Percentiles rank a stretch among this genome's conserved stretches.
Conservation (phyloP, 2,113 vertebrate genomes). For the Perca schrenkii region DNA sequence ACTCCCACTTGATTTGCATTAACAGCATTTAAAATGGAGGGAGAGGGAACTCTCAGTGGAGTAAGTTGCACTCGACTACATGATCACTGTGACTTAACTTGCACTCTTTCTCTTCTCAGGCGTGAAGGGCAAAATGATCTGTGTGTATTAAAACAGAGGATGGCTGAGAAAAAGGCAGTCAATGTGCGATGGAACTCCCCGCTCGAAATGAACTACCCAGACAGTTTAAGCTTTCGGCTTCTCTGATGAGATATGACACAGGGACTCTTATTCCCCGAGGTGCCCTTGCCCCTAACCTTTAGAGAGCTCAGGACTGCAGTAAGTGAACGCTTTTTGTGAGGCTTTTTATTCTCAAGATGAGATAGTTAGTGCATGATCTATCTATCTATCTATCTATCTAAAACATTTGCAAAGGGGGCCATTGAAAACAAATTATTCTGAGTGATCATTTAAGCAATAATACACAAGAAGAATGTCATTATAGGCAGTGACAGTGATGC, state of each 20-base stretch:
- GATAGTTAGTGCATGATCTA: neutral
- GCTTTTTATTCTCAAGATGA: constrained; percentile 3
- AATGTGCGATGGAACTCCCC: constrained; percentile 26
- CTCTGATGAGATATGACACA: constrained; percentile 48
- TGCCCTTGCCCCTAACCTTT: constrained; percentile 38
- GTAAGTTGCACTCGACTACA: constrained; percentile 54
- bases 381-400: too few relatives aligned
- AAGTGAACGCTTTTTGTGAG: constrained; percentile 2
- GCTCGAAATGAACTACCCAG: constrained; percentile 45
- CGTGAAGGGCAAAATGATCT: constrained; percentile 68
- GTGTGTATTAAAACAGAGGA: constrained; percentile 48
- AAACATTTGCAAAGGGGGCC: too few relatives aligned
- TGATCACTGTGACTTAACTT: constrained; percentile 71
- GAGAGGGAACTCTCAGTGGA: constrained; percentile 58
- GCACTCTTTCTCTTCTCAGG: constrained; percentile 59
- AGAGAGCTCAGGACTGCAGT: constrained; percentile 1
- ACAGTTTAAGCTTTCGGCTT: constrained; percentile 33
- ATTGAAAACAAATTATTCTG: too few relatives aligned
- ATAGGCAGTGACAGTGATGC: too few relatives aligned
- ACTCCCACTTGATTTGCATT: constrained; percentile 75
- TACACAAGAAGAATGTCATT: too few relatives aligned
- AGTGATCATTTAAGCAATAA: too few relatives aligned
- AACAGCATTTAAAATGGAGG: constrained; percentile 70
- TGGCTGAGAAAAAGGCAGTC: constrained; percentile 31
- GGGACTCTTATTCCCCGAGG: constrained; percentile 26